Percentiles rank a stretch among this genome's conserved stretches.
Evolutionary conservation across 2,888 invertebrate species (phyloP).

Genomic region (Galerucella nymphaeae): DNA sequence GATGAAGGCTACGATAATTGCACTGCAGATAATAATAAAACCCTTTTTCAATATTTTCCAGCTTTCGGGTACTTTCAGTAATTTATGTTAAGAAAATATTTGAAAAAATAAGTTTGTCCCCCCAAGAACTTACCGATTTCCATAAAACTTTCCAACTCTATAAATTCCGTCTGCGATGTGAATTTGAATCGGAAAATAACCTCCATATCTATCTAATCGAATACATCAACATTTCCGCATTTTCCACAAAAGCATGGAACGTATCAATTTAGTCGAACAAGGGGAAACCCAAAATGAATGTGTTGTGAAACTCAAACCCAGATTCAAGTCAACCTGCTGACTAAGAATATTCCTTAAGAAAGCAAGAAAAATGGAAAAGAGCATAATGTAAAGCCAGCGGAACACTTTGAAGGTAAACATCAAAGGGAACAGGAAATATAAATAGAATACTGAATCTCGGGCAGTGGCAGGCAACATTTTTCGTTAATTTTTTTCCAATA

Average conservation of each 20-base stretch:
- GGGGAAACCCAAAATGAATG: conserved; percentile 6
- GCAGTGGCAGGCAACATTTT: conserved; percentile 35
- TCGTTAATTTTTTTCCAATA: not conserved
- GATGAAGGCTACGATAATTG: not conserved
- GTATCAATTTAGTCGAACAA: conserved; percentile 21
- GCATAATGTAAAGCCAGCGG: conserved; percentile 44
- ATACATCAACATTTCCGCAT: conserved; percentile 18
- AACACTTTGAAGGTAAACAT: conserved; percentile 56
- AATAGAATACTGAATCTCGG: conserved; percentile 61
- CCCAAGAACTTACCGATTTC: not conserved
- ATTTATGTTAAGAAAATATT: no score
- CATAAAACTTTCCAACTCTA: not conserved
- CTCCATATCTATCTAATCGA: conserved; percentile 11
- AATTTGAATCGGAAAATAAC: conserved; percentile 5
- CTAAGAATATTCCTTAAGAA: conserved; percentile 45
- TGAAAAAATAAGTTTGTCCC: no score
- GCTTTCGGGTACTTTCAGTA: no score
- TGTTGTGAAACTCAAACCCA: conserved; percentile 14
- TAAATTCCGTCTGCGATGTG: not conserved
- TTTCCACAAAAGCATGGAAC: conserved; percentile 13
- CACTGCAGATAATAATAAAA: not conserved
- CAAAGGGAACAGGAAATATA: conserved; percentile 58
- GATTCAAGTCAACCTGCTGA: conserved; percentile 42
- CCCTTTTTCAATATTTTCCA: not conserved
- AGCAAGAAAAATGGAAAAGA: conserved; percentile 46